These are phyloP conservation scores for Drosophila ironensis DNA, from an alignment of 1,140 invertebrate genomes.

Conservation along the genomic window DNA sequence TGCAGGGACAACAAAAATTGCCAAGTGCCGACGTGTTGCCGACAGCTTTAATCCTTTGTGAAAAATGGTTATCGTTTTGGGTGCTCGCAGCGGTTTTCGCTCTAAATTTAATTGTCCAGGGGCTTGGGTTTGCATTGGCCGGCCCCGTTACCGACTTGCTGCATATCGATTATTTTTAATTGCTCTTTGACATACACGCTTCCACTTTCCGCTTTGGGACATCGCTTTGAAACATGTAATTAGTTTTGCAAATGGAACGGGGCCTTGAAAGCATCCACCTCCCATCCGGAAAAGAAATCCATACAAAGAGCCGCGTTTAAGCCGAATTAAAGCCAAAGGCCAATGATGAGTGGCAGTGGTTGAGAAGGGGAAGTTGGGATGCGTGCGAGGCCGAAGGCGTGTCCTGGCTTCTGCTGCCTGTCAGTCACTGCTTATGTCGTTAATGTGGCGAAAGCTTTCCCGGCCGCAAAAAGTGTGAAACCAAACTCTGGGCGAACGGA, in stretches of 20 bases:
- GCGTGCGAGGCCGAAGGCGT: conserved; percentile 19
- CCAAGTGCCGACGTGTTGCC: conserved; percentile 72
- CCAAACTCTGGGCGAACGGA: conserved; percentile 4
- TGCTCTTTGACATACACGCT: conserved; percentile 40
- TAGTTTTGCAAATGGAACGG: conserved; percentile 10
- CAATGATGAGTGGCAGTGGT: conserved; percentile 15
- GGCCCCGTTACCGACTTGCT: not conserved
- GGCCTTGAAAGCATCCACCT: conserved; percentile 10
- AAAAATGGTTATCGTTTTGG: conserved; percentile 77
- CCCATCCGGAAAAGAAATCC: not conserved
- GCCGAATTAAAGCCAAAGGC: conserved; percentile 31
- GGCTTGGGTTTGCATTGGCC: conserved; percentile 13
- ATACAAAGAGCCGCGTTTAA: conserved; percentile 15
- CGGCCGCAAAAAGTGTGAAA: conserved; percentile 47
- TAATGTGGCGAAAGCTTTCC: conserved; percentile 60
- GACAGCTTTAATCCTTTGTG: conserved; percentile 75
- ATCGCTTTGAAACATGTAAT: conserved; percentile 21
- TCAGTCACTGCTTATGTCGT: conserved; percentile 47
- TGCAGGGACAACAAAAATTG: conserved; percentile 44
- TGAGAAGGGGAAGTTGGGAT: too few relatives aligned
- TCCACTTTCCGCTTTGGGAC: conserved; percentile 1
- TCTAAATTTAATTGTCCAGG: conserved; percentile 67
- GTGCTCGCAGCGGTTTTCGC: conserved; percentile 15
- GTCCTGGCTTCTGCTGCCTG: conserved; percentile 21
- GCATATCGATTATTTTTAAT: conserved; percentile 67